Evolutionary conservation across 2,888 invertebrate species (phyloP).

Genomic region (Bellardia bayeri): DNA sequence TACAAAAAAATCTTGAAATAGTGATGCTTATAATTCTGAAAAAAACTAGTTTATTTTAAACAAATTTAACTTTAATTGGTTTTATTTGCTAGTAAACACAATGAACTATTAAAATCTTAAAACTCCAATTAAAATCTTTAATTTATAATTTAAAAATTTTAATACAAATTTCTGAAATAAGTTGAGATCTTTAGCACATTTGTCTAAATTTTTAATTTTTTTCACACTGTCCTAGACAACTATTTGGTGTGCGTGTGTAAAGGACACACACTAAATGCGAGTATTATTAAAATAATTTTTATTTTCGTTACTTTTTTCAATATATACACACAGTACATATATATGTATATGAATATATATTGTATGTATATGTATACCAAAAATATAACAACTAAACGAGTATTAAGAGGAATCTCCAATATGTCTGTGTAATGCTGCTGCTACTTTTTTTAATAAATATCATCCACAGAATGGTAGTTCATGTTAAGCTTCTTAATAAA

Average conservation of each 20-base stretch:
- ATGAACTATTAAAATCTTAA: too few species aligned
- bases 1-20: too few species aligned
- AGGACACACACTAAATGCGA: constrained; percentile 26
- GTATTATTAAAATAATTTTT: constrained; percentile 55
- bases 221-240: background rate
- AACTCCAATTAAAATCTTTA: too few species aligned
- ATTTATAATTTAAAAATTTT: too few species aligned
- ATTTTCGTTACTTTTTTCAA: constrained; percentile 29
- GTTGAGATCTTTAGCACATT: too few species aligned
- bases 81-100: too few species aligned
- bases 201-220: background rate
- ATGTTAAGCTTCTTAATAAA: background rate
- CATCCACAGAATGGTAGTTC: background rate
- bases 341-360: background rate
- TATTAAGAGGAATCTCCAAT: constrained; percentile 66
- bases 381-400: constrained; percentile 30
- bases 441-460: background rate
- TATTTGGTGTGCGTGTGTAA: background rate
- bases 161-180: too few species aligned
- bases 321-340: background rate
- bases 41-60: too few species aligned
- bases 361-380: background rate
- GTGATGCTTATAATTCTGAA: too few species aligned
- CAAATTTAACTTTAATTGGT: too few species aligned
- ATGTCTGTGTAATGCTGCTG: constrained; percentile 33